Evolutionary conservation across 2,888 invertebrate species (phyloP), one percentile per base, ranked within the genome.

Genomic region (Hetaerina titia): DNA sequence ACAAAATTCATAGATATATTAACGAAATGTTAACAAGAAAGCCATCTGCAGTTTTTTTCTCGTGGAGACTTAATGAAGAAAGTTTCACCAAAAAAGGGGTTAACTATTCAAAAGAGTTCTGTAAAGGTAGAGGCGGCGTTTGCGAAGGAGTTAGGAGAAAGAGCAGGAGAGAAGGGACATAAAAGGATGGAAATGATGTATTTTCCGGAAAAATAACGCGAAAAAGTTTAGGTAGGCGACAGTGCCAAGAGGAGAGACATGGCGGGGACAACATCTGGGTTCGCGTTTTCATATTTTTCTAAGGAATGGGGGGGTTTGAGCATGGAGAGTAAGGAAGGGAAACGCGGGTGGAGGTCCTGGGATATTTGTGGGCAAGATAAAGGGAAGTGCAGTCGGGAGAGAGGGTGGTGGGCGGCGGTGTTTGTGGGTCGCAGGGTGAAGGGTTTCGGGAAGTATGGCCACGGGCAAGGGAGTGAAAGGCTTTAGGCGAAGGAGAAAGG

Each of bases 231-330:
- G 69, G 56, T 57, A n/a, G 11, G 74, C 15, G n/a, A n/a, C 31
- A 31, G 64, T 31, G 90, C 25, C 17, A 31, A 69, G 92, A 92
- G 92, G 89, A 56, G 58, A 89, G 69, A 92, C 92, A 63, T 69
- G 56, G 92, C 19, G 57, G 89, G 57, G 69, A 92, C 92, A 63
- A 92, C 92, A 92, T 92, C 92, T 92, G 92, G 56, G 92, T 69
- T 56, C 64, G 92, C 56, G 92, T 74, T 92, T 74, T 74, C 92
- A 92, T 69, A 74, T 92, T 69, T 92, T 92, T 92, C 56, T 25
- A 11, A 31, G 81, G 81, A 81, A 13, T 31, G 31, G 31, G 11
- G 4, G 69, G 69, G 22, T 9, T 15, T 11, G 13, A 31, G 81
- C 81, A 31, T 11, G 81, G 81, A 81, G 22, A 25, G 81, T 11